Evolutionary conservation across 2,797 vertebrate genomes (phyloP), one percentile per base, ranked within the genome.

Genomic region (Chrysocyon brachyurus): DNA sequence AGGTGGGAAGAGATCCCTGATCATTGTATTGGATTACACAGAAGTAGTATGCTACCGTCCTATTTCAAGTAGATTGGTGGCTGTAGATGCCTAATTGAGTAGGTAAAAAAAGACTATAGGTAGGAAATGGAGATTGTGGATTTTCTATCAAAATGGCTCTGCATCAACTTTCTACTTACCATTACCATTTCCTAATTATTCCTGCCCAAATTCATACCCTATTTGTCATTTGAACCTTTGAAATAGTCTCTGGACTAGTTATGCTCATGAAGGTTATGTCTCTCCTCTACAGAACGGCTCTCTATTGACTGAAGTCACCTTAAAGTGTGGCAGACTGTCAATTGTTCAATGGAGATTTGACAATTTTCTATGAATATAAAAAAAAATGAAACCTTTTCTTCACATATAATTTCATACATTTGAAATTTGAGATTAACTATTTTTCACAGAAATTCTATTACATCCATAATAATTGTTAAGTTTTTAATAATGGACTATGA

Each of bases 381-480:
- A 94, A 94, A 92, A 91, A 15, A 94, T 94, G 49, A 93, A 84
- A 89, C n/a, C 24, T 86, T 94, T 95, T 85, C 64, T 96, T 75
- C 72, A 72, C 8, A 92, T 92, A 15, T 11, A 94, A 94, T 94
- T 88, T 97, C 52, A 84, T 68, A 86, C 33, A 83, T 90, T 93
- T 94, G 70, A 96, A 96, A 96, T 93, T 88, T 54, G 49, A 90
- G 77, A 77, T 78, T 46, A 93, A 84, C 49, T 70, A 68, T 68
- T 90, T 68, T 96, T 78, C 90, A 86, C 1, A 82, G 56, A 96
- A 73, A 83, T 93, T 96, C 63, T 88, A 86, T 94, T 84, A 78
- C 0, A 78, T 46, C 6, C 40, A 15, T 85, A 95, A 90, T 93
- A 78, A 95, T 64, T 94, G 46, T 88, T 84, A 95, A 77, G 36